phyloP scores from a whole-genome alignment of 2,888 invertebrate genomes.

The Mactromeris polynyma region DNA sequence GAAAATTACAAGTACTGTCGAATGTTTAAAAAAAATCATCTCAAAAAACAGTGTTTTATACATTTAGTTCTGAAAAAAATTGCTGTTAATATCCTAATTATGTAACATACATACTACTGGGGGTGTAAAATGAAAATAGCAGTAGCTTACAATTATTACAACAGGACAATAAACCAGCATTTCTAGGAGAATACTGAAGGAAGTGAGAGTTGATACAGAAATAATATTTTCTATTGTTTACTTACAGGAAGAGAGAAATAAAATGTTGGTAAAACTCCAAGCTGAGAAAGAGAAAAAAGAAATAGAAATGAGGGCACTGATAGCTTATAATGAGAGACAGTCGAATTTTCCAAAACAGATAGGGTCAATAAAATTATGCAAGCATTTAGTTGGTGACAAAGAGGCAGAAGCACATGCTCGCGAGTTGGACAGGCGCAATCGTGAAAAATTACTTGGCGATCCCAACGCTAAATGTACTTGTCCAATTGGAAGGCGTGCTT shows the following conservation, averaged over 20 bases:
- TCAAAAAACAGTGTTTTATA: too few species aligned
- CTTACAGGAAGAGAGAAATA: conserved; percentile 6
- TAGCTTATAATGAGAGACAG: conserved; percentile 16
- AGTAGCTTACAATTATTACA: too few species aligned
- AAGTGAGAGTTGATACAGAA: neutral
- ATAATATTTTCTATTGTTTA: too few species aligned
- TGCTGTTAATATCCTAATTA: too few species aligned
- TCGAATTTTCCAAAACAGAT: neutral
- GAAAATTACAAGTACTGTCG: too few species aligned
- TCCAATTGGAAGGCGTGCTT: neutral
- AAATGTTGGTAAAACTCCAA: neutral
- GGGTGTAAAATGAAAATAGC: too few species aligned
- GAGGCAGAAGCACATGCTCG: neutral
- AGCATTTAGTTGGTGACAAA: conserved; percentile 1
- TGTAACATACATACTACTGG: too few species aligned
- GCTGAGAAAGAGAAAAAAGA: conserved; percentile 18
- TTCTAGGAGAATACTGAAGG: neutral
- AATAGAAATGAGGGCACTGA: neutral
- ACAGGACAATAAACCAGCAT: too few species aligned
- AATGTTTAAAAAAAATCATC: too few species aligned
- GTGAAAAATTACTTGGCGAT: neutral
- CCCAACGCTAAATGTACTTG: neutral
- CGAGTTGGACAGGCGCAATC: neutral
- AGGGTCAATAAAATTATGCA: neutral
- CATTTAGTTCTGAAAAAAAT: too few species aligned